phyloP scores from a whole-genome alignment of 2,113 vertebrate species.

The Chaetorhynchus papuensis region DNA sequence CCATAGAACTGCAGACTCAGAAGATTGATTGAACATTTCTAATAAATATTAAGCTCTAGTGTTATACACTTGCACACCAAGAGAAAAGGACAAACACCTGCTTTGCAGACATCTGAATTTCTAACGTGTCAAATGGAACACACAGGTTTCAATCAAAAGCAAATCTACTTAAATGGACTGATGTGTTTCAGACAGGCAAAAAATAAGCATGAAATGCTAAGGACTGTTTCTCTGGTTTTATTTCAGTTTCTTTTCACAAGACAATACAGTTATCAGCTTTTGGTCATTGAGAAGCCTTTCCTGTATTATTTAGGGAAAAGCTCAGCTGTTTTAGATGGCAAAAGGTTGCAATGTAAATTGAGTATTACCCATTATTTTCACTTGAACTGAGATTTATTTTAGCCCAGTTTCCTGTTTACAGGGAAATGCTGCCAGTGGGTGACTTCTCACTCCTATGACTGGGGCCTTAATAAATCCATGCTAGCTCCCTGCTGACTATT shows the following conservation, averaged over 20 bases:
- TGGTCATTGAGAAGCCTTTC: neutral
- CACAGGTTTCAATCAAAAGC: neutral
- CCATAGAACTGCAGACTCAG: neutral
- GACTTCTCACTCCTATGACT: neutral
- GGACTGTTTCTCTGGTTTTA: neutral
- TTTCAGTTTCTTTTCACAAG: neutral
- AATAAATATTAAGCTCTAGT: neutral
- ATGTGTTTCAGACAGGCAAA: neutral
- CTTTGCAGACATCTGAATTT: neutral
- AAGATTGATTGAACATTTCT: neutral
- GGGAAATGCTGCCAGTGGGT: neutral
- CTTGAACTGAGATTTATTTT: neutral
- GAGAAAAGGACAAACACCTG: neutral
- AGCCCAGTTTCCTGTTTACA: neutral
- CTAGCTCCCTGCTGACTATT: slow-evolving; percentile 29
- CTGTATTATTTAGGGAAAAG: neutral
- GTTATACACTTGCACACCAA: neutral
- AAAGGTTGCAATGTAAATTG: neutral
- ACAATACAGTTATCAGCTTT: neutral
- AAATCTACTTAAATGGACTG: neutral
- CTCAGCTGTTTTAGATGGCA: neutral
- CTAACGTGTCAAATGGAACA: rapidly evolving
- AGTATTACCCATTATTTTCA: neutral
- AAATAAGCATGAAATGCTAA: neutral
- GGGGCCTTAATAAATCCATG: slow-evolving; percentile 22